Conservation (phyloP, 1,140 invertebrate genomes). For the Drosophila ironensis region DNA sequence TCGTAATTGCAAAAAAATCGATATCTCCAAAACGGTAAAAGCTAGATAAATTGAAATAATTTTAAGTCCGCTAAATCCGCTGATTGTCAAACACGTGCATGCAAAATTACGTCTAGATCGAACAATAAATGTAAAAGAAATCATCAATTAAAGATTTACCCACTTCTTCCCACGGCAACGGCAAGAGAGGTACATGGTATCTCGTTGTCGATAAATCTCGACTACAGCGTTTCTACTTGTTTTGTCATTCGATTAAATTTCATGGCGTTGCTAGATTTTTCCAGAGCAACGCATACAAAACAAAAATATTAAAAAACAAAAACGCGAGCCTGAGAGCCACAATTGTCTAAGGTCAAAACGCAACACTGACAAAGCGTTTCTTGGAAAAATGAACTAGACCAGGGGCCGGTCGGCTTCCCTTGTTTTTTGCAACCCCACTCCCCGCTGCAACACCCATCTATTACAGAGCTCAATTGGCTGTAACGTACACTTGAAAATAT, state of each 20-base stretch:
- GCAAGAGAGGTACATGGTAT: no score
- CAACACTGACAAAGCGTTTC: conserved; percentile 14
- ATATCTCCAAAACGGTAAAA: no score
- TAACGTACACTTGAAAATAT: conserved; percentile 21
- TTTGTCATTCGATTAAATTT: conserved; percentile 37
- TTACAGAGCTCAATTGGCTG: conserved; percentile 39
- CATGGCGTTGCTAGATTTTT: conserved; percentile 37
- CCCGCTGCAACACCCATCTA: conserved; percentile 3
- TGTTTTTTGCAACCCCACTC: not conserved
- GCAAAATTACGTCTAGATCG: no score
- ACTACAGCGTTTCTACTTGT: no score
- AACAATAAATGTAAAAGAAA: no score
- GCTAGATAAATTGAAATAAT: no score
- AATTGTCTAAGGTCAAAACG: conserved; percentile 46
- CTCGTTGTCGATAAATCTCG: no score
- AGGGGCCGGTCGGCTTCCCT: conserved; percentile 25
- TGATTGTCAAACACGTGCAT: no score
- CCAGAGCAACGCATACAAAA: not conserved
- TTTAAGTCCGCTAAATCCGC: no score
- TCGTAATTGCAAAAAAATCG: no score
- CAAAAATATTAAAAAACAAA: not conserved
- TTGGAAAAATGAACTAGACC: conserved; percentile 39
- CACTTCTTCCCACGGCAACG: no score
- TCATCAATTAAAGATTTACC: no score
- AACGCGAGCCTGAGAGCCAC: not conserved